These are phyloP conservation scores for Chionodraco myersi DNA, from an alignment of 2,113 vertebrate species.

Conservation along the genomic window DNA sequence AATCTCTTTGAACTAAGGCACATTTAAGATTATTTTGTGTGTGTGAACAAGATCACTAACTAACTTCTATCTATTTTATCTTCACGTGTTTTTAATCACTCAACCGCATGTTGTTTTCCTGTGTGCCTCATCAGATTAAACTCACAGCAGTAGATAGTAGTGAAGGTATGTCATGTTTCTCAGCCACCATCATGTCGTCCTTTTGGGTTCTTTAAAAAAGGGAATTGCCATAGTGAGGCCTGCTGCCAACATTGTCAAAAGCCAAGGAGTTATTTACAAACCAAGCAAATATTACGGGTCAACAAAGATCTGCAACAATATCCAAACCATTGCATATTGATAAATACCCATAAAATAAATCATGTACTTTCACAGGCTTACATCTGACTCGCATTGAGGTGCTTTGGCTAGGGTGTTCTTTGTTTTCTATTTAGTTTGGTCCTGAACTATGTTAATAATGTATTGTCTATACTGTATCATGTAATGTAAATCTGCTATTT, in stretches of 20 bases:
- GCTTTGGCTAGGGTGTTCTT: slow-evolving; percentile 8
- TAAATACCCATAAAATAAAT: neutral
- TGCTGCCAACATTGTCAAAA: neutral
- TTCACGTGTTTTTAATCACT: neutral
- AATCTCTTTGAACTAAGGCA: neutral
- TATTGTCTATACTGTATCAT: neutral
- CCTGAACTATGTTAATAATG: slow-evolving; percentile 4
- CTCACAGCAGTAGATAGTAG: neutral
- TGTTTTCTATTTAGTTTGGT: neutral
- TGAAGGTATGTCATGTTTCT: neutral
- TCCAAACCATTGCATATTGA: neutral
- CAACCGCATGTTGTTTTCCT: neutral
- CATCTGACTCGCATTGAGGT: neutral
- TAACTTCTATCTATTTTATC: neutral
- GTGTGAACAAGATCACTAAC: neutral
- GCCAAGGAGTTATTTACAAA: neutral
- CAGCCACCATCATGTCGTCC: neutral
- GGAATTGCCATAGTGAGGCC: neutral
- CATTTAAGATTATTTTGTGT: neutral
- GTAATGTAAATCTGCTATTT: slow-evolving; percentile 17
- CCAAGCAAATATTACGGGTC: neutral
- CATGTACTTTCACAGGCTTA: neutral
- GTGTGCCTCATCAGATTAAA: neutral
- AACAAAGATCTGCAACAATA: neutral
- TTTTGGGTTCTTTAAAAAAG: neutral